A percentile compares a stretch with the other conserved stretches of the same genome.
These are phyloP conservation scores for Rhinoraja longicauda DNA, from an alignment of 2,797 vertebrate species.

Conservation along the genomic window DNA sequence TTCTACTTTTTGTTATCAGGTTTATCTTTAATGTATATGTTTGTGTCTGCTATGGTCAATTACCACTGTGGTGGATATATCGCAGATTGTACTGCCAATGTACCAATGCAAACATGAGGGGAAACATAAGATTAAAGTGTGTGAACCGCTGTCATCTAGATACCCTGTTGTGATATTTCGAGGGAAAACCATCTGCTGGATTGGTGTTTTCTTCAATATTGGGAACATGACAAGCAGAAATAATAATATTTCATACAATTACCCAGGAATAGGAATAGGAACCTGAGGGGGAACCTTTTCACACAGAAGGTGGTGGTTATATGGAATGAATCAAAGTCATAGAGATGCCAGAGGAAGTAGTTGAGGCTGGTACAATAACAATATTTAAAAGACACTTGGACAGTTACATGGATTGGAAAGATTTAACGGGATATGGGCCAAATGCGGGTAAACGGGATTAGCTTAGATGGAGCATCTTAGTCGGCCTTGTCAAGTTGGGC, in stretches of 20 bases:
- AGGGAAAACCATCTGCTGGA: not conserved
- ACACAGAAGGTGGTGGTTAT: too few relatives aligned
- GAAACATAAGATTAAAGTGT: not conserved
- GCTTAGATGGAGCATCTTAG: too few relatives aligned
- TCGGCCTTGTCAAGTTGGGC: too few relatives aligned
- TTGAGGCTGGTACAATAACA: too few relatives aligned
- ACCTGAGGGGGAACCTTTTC: too few relatives aligned
- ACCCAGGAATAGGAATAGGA: not conserved
- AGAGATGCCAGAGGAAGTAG: too few relatives aligned
- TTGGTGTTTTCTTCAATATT: not conserved
- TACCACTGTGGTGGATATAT: not conserved
- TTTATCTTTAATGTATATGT: not conserved
- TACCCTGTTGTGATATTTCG: too few relatives aligned
- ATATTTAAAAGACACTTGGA: too few relatives aligned
- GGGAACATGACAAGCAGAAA: not conserved
- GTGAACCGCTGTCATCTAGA: not conserved
- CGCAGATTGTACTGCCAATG: not conserved
- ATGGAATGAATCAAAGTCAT: too few relatives aligned
- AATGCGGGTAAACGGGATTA: too few relatives aligned
- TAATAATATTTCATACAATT: not conserved
- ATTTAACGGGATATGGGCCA: too few relatives aligned
- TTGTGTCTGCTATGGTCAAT: not conserved
- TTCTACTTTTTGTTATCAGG: not conserved
- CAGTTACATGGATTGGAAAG: too few relatives aligned
- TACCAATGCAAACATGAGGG: not conserved